phyloP scores from a whole-genome alignment of 2,797 vertebrate genomes.

The Discoglossus pictus region DNA sequence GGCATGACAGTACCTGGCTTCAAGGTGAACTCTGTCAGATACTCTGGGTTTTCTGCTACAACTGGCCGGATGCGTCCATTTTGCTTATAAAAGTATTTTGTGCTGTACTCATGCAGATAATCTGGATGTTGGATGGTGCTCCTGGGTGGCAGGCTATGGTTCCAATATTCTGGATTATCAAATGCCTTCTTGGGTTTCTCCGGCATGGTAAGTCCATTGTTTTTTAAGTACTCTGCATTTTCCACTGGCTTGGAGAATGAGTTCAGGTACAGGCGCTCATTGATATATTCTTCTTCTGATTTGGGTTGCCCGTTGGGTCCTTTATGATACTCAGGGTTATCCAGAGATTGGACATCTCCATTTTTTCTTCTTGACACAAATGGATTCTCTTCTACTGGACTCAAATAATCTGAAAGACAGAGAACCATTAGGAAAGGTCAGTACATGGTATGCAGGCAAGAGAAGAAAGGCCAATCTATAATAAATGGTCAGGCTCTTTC shows the following conservation, averaged over 20 bases:
- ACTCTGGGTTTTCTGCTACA: conserved; percentile 92
- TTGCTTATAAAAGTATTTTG: conserved; percentile 95
- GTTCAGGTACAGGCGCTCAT: conserved; percentile 93
- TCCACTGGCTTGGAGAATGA: conserved; percentile 81
- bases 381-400: conserved; percentile 94
- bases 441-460: no score
- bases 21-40: conserved; percentile 90
- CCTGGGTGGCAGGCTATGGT: conserved; percentile 91
- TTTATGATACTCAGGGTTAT: conserved; percentile 91
- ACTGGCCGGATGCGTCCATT: conserved; percentile 89
- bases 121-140: conserved; percentile 89
- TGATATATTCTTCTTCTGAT: conserved; percentile 89
- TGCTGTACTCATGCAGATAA: conserved; percentile 85
- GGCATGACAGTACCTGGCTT: conserved; percentile 90
- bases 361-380: conserved; percentile 91
- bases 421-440: no score
- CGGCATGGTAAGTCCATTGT: conserved; percentile 77
- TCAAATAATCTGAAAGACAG: conserved; percentile 83
- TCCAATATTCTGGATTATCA: conserved; percentile 98
- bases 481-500: no score
- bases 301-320: conserved; percentile 81
- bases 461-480: no score
- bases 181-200: conserved; percentile 94
- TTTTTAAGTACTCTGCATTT: conserved; percentile 81
- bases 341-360: conserved; percentile 87